These are phyloP conservation scores for Trissolcus japonicus DNA, from an alignment of 2,888 invertebrate genomes.

Conservation along the genomic window DNA sequence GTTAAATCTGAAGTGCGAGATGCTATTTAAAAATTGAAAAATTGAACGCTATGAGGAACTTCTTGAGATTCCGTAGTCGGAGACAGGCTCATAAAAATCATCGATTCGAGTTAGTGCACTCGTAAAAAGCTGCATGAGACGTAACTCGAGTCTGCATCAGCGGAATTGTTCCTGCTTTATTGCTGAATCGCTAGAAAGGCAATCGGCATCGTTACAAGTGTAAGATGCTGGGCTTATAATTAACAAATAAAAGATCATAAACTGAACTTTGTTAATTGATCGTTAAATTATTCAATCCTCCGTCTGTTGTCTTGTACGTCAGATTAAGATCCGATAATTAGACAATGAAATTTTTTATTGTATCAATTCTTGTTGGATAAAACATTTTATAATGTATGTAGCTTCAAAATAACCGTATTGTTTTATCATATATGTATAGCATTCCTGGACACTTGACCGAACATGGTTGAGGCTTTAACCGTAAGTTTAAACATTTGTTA, in stretches of 20 bases:
- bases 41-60: no score
- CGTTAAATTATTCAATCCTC: conserved; percentile 34
- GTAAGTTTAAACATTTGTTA: conserved; percentile 30
- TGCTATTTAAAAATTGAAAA: no score
- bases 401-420: no score
- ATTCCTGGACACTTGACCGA: conserved; percentile 10
- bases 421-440: no score
- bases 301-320: conserved; percentile 16
- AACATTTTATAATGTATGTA: no score
- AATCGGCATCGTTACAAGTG: conserved; percentile 36
- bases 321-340: conserved; percentile 21
- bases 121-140: conserved; percentile 41
- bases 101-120: conserved; percentile 15
- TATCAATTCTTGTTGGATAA: no score
- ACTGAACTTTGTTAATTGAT: conserved; percentile 36
- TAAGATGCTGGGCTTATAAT: conserved; percentile 30
- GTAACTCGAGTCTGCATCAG: conserved; percentile 46
- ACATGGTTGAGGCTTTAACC: conserved; percentile 32
- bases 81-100: conserved; percentile 21
- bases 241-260: conserved; percentile 37
- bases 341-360: not conserved
- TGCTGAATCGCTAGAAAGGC: conserved; percentile 47
- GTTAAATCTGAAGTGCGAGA: no score
- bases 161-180: conserved; percentile 50
- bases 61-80: no score